A percentile compares a stretch with the other conserved stretches of the same genome.
Conservation (phyloP, 2,888 invertebrate species). For the Cistogaster globosa region DNA sequence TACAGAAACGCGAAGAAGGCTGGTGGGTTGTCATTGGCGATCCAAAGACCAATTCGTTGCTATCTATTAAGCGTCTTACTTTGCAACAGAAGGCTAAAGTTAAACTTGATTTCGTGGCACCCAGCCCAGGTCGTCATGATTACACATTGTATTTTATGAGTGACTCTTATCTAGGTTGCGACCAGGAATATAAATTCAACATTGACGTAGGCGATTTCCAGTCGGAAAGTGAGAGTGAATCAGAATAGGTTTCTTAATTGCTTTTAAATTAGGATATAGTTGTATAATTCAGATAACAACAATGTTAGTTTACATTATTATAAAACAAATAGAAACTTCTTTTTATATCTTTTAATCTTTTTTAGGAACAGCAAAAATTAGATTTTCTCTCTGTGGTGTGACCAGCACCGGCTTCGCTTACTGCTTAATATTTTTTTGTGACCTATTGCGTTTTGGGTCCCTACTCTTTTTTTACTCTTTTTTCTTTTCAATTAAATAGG, state of each 20-base stretch:
- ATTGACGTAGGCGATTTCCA: conserved; percentile 91
- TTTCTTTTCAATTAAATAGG: too few species aligned
- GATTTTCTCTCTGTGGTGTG: too few species aligned
- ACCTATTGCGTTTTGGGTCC: too few species aligned
- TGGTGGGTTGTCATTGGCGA: conserved; percentile 99
- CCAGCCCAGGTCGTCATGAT: conserved; percentile 92
- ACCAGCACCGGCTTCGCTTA: too few species aligned
- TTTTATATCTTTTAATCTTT: background rate
- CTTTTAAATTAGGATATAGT: conserved; percentile 26
- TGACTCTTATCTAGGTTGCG: conserved; percentile 99
- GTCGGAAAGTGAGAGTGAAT: conserved; percentile 85
- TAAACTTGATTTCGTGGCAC: conserved; percentile 91
- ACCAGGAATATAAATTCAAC: conserved; percentile 98
- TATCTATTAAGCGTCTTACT: conserved; percentile 98
- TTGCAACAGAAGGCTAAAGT: conserved; percentile 96
- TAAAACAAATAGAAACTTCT: background rate
- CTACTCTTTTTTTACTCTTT: too few species aligned
- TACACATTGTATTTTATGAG: conserved; percentile 99
- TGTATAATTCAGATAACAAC: background rate
- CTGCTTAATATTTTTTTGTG: too few species aligned
- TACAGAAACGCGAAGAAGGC: conserved; percentile 94
- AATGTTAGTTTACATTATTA: background rate
- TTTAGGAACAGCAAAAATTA: too few species aligned
- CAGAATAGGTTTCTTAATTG: conserved; percentile 83
- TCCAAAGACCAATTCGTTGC: conserved; percentile 94